Conservation (phyloP, 2,888 invertebrate genomes). For the Andrena chrysosceles region DNA sequence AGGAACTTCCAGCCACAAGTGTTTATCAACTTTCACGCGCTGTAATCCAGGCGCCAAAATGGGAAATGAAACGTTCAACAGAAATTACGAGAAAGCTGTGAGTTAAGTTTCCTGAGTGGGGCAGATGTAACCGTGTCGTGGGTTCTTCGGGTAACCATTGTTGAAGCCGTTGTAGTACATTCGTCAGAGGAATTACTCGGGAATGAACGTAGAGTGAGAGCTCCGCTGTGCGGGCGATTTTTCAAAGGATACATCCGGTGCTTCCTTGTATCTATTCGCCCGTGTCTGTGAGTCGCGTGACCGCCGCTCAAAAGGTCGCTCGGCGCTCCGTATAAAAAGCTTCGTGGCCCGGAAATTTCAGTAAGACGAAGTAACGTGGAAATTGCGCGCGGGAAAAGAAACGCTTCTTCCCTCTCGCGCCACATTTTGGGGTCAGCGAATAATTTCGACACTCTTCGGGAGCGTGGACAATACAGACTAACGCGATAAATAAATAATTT, state of each 20-base stretch:
- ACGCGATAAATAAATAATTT: not conserved
- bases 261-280: conserved; percentile 50
- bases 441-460: conserved; percentile 10
- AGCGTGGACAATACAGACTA: no score
- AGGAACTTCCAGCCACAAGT: not conserved
- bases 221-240: conserved; percentile 53
- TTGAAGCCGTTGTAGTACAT: conserved; percentile 59
- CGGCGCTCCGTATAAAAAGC: conserved; percentile 42
- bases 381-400: conserved; percentile 37
- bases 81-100: conserved; percentile 19
- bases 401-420: conserved; percentile 15
- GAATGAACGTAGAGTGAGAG: conserved; percentile 25
- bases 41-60: not conserved
- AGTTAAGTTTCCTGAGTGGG: conserved; percentile 17
- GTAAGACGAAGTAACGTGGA: conserved; percentile 52
- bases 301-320: conserved; percentile 62
- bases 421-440: conserved; percentile 35
- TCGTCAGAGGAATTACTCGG: conserved; percentile 63
- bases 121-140: conserved; percentile 18
- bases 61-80: not conserved
- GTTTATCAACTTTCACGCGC: not conserved
- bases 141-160: conserved; percentile 45
- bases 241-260: conserved; percentile 67
- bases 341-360: conserved; percentile 65
- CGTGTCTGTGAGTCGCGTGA: conserved; percentile 52